Evolutionary conservation across 2,113 vertebrate species (phyloP).

Genomic region (Lophius piscatorius): DNA sequence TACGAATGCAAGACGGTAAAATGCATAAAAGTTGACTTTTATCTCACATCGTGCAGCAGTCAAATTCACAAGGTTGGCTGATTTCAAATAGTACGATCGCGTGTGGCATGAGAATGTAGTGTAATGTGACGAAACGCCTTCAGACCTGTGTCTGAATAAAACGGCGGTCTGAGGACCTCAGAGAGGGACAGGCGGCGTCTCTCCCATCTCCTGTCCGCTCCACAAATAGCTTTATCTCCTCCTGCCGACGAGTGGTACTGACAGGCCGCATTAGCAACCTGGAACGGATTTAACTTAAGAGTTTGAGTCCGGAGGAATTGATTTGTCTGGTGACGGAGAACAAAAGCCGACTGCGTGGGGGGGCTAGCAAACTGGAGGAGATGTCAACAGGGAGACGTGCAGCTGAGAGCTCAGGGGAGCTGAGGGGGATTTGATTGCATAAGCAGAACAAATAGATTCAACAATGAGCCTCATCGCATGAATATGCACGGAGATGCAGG

Average conservation of each 20-base stretch:
- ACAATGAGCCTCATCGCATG: conserved; percentile 27
- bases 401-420: not conserved
- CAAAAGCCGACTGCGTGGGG: conserved; percentile 30
- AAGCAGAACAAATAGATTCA: conserved; percentile 30
- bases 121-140: conserved; percentile 7
- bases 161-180: not conserved
- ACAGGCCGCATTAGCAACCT: conserved; percentile 38
- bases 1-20: no score
- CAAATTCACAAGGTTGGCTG: no score
- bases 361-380: conserved; percentile 10
- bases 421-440: conserved; percentile 20
- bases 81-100: conserved; percentile 21
- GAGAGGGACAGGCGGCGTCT: conserved; percentile 1
- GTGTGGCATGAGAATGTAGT: conserved; percentile 33
- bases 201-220: conserved; percentile 16
- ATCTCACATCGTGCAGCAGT: no score
- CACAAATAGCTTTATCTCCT: conserved; percentile 33
- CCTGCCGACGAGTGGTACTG: conserved; percentile 32
- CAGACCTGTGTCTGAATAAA: conserved; percentile 16
- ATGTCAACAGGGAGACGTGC: not conserved
- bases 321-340: conserved; percentile 38
- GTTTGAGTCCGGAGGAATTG: conserved; percentile 26
- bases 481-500: conserved; percentile 1
- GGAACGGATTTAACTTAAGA: conserved; percentile 36
- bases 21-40: no score